These are phyloP conservation scores for Lasioglossum albipes DNA, from an alignment of 1,140 invertebrate genomes.

Conservation along the genomic window DNA sequence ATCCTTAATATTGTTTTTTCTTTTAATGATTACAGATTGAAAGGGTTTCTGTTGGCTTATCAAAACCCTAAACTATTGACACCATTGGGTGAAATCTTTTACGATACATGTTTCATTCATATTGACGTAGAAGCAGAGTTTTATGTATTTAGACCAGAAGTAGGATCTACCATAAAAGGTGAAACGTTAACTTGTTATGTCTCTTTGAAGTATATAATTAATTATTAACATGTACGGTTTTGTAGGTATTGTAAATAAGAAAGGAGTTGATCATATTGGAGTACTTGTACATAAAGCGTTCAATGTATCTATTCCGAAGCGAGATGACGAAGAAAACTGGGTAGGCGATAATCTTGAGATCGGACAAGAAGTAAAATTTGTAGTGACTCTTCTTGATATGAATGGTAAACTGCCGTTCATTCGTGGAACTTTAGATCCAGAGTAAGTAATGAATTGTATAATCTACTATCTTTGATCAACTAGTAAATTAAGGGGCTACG, in stretches of 20 bases:
- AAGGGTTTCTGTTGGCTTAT: conserved; percentile 84
- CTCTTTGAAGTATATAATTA: too few relatives aligned
- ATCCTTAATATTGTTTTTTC: conserved; percentile 1
- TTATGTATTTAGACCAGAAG: conserved; percentile 82
- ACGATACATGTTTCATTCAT: conserved; percentile 82
- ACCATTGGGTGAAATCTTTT: conserved; percentile 79
- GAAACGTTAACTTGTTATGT: conserved; percentile 41
- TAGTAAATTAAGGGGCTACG: neutral
- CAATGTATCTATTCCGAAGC: conserved; percentile 83
- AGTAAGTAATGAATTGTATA: conserved; percentile 76
- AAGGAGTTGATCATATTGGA: conserved; percentile 82
- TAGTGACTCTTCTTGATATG: conserved; percentile 80
- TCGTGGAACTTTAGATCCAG: conserved; percentile 79
- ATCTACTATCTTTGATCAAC: conserved; percentile 45
- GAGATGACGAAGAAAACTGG: conserved; percentile 81
- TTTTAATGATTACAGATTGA: conserved; percentile 74
- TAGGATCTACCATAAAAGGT: conserved; percentile 77
- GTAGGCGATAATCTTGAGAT: conserved; percentile 80
- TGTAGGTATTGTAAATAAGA: conserved; percentile 75
- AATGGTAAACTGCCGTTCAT: conserved; percentile 82
- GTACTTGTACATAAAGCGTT: conserved; percentile 84
- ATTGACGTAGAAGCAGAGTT: conserved; percentile 84
- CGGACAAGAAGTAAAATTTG: conserved; percentile 82
- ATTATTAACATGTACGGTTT: neutral
- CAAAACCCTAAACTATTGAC: conserved; percentile 83